Base-by-base conservation (phyloP, 2,888 invertebrate genomes). In the Acanthacorydalis orientalis region DNA sequence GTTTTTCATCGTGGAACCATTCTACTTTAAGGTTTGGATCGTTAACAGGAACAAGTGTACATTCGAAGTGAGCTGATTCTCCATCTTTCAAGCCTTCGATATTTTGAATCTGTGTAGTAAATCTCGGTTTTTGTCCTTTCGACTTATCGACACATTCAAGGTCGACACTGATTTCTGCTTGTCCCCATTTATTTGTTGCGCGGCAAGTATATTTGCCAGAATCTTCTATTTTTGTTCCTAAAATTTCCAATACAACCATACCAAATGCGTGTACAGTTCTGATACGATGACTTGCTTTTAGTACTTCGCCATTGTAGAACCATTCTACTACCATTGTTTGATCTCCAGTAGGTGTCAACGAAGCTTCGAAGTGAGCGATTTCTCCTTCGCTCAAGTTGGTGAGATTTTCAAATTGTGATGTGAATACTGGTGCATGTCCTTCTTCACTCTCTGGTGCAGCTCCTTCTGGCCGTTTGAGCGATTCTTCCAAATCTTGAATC, bases 281-380 rank as follows among this genome's bases (percentile, higher is more conserved):
- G 51, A 84, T 83, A 52, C 95, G 80, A 62, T 92, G 91, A 64
- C 88, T 87, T 39, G 89, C 89, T 62, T 86, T 85, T 51, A 90
- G 72, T 1, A 84, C 72, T 63, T 91, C 83, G 32, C 87, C 91
- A 64, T 98, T 92, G 63, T 88, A 92, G 75, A 90, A 91, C 91
- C 91, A 95, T 70, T 93, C 92, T 47, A 93, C 87, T 31, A 82
- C 78, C 90, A 93, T 91, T 23, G 84, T 86, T 64, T 91, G 89
- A 60, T 92, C 92, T 10, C 91, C 90, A 43, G 88, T 83, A 10
- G 98, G 98, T 45, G 90, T 85, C 7, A 98, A 74, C 44, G 89
- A 90, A 35, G 95, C 96, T 70, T 98, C 97, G 65, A 95, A 96
- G 65, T 97, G 96, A 54, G 95, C 95, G 55, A 93, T 84, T 67